Percentiles rank a stretch among this genome's conserved stretches.
Conservation (phyloP, 2,797 vertebrate species). For the Ceryle rudis region DNA sequence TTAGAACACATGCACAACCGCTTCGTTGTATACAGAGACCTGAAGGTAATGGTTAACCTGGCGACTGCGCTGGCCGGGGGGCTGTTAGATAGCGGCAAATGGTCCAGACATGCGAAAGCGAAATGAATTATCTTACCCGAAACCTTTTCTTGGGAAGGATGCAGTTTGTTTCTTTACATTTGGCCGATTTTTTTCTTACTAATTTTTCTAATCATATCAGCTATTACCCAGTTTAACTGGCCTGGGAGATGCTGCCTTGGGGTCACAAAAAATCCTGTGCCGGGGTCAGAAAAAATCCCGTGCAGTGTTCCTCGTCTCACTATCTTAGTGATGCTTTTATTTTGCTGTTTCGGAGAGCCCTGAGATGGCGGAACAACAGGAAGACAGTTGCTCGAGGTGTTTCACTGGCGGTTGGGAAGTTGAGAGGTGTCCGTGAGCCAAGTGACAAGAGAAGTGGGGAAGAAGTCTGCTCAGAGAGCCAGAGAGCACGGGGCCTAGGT, state of each 20-base stretch:
- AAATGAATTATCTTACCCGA: not conserved
- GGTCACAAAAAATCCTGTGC: not conserved
- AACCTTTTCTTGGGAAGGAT: not conserved
- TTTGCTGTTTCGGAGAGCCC: no score
- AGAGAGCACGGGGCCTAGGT: not conserved
- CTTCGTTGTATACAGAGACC: slow-evolving; percentile 96
- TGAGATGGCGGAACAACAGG: not conserved
- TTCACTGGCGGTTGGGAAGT: not conserved
- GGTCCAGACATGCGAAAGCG: not conserved
- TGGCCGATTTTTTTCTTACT: not conserved
- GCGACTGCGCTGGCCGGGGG: not conserved
- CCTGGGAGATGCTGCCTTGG: not conserved
- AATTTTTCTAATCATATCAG: not conserved
- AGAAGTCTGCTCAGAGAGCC: not conserved
- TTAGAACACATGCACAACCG: slow-evolving; percentile 98
- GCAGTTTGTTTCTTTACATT: not conserved
- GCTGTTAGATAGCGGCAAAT: not conserved
- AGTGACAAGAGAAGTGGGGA: not conserved
- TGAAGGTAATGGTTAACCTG: slow-evolving; percentile 84
- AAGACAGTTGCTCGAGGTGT: not conserved
- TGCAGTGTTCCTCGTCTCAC: not conserved
- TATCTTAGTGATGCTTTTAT: not conserved
- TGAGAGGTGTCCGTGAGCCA: not conserved
- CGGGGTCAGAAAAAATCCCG: not conserved
- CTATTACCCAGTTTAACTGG: not conserved